Evolutionary conservation across 2,888 invertebrate species (phyloP).

Genomic region (Drosophila anceps): DNA sequence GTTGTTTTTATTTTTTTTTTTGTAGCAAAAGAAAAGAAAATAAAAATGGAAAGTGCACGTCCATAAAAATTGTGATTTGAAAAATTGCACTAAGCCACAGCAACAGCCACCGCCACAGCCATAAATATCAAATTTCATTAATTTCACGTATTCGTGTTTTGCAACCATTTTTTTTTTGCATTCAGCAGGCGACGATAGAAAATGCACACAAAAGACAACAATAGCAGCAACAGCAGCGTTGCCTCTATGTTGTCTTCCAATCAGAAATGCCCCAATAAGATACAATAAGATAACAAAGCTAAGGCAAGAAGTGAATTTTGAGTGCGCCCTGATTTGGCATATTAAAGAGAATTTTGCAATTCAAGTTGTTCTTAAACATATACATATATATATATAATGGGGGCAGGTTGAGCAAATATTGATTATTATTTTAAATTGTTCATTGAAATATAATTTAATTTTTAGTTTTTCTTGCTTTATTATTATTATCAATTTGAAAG

Average conservation of each 20-base stretch:
- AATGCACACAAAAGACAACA: slow-evolving; percentile 11
- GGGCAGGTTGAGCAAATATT: too few relatives aligned
- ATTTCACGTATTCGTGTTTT: slow-evolving; percentile 4
- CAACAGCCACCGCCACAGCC: too few relatives aligned
- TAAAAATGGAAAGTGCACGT: slow-evolving; percentile 33
- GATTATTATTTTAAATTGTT: too few relatives aligned
- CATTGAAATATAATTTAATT: neutral
- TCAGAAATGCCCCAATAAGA: slow-evolving; percentile 17
- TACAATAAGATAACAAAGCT: slow-evolving; percentile 3
- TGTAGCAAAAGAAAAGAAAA: neutral
- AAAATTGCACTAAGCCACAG: slow-evolving; percentile 13
- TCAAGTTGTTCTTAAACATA: neutral
- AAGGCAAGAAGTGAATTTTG: neutral
- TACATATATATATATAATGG: neutral
- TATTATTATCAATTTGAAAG: too few relatives aligned
- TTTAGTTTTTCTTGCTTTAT: neutral
- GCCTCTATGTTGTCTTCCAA: slow-evolving; percentile 28
- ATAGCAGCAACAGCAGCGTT: neutral
- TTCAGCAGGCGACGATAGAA: neutral
- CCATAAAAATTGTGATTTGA: slow-evolving; percentile 3
- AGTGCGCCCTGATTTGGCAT: slow-evolving; percentile 10
- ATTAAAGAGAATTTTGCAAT: neutral
- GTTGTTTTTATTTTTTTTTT: neutral
- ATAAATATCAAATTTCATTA: neutral
- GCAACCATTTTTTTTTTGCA: slow-evolving; percentile 20